Percentiles rank a stretch among this genome's conserved stretches.
phyloP scores from a whole-genome alignment of 2,888 invertebrate species.

The Tiliacea citrago region DNA sequence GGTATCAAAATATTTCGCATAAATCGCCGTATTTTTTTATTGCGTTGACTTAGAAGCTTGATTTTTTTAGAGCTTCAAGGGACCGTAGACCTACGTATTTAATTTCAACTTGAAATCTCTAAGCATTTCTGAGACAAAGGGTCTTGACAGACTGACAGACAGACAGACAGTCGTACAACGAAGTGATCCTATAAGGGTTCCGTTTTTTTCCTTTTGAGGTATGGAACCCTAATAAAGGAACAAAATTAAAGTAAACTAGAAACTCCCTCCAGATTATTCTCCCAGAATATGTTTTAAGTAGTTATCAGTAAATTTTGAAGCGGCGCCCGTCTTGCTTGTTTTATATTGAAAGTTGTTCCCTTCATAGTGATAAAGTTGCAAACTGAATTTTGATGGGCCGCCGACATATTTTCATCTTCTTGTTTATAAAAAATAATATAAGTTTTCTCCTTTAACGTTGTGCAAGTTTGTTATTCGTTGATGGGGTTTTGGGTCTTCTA shows the following conservation, averaged over 20 bases:
- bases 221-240: too few species aligned
- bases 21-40: too few species aligned
- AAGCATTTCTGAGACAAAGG: too few species aligned
- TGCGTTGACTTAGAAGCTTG: too few species aligned
- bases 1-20: too few species aligned
- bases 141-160: too few species aligned
- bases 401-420: slow-evolving; percentile 43
- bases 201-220: too few species aligned
- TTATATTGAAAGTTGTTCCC: slow-evolving; percentile 62
- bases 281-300: slow-evolving; percentile 61
- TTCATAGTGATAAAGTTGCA: slow-evolving; percentile 60
- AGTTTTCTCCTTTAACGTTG: slow-evolving; percentile 26
- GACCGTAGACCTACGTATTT: too few species aligned
- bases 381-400: slow-evolving; percentile 69
- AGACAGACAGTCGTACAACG: too few species aligned
- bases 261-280: slow-evolving; percentile 46
- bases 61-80: too few species aligned
- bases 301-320: slow-evolving; percentile 71
- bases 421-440: slow-evolving; percentile 49
- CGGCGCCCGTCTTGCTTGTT: slow-evolving; percentile 58
- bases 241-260: not conserved
- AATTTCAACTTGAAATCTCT: too few species aligned
- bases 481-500: not conserved
- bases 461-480: slow-evolving; percentile 21
- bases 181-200: too few species aligned